These are phyloP conservation scores for Zaprionus bogoriensis DNA, from an alignment of 2,888 invertebrate genomes.

Conservation along the genomic window DNA sequence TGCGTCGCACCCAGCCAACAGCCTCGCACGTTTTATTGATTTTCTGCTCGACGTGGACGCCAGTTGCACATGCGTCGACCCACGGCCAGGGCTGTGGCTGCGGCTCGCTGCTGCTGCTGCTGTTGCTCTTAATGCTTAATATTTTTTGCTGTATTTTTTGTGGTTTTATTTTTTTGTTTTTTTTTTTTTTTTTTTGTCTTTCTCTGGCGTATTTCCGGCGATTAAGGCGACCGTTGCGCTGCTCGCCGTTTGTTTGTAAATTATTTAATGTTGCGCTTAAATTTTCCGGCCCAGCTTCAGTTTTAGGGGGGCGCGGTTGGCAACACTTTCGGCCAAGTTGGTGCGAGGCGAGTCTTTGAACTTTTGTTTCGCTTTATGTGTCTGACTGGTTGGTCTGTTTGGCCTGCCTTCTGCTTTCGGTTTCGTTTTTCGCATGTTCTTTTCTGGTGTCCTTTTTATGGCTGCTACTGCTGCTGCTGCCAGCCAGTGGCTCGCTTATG, in stretches of 20 bases:
- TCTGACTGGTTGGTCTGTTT: slow-evolving; percentile 37
- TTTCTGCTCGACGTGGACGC: slow-evolving; percentile 55
- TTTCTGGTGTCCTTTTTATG: slow-evolving; percentile 72
- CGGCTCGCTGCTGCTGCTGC: slow-evolving; percentile 9
- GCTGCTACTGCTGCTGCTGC: slow-evolving; percentile 25
- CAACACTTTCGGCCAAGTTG: slow-evolving; percentile 26
- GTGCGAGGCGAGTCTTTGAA: slow-evolving; percentile 62
- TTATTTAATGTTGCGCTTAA: slow-evolving; percentile 79
- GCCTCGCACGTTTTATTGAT: slow-evolving; percentile 75
- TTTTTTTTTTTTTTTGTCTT: slow-evolving; percentile 15
- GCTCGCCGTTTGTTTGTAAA: slow-evolving; percentile 79
- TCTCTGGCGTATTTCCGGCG: slow-evolving; percentile 66
- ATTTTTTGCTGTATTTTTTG: background rate
- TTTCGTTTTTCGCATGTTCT: slow-evolving; percentile 59
- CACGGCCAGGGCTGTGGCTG: slow-evolving; percentile 27
- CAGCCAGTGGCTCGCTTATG: slow-evolving; percentile 65
- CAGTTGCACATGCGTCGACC: slow-evolving; percentile 75
- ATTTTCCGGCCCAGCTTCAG: slow-evolving; percentile 71
- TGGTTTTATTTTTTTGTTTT: background rate
- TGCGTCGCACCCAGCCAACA: slow-evolving; percentile 33
- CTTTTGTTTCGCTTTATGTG: slow-evolving; percentile 55
- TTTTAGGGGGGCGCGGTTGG: slow-evolving; percentile 11
- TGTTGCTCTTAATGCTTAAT: slow-evolving; percentile 8
- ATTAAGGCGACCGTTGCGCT: slow-evolving; percentile 69
- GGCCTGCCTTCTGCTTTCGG: slow-evolving; percentile 59